Base-by-base conservation (phyloP, 2,888 invertebrate species). In the Eubasilissa splendida region DNA sequence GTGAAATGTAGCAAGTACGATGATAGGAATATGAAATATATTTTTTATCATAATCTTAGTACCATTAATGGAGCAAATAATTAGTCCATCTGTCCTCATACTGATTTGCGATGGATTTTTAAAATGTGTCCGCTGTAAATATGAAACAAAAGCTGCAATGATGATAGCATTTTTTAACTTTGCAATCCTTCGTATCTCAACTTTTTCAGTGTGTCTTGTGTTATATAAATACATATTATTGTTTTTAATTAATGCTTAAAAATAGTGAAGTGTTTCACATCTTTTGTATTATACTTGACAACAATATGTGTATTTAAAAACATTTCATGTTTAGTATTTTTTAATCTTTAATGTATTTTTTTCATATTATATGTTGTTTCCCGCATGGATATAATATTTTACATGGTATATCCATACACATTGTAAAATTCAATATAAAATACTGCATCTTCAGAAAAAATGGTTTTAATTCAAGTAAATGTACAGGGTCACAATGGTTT, bases 41-140 rank as follows among this genome's bases (percentile, higher is more conserved):
- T 70, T 70, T 70, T 70, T 70, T 54, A 70, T 54, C 70, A 53
- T 70, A 70, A 70, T 70, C 53, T 70, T 70, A 70, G 70, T 54
- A 33, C 50, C 12, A 14, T 54, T 10, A 54, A 53, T 31, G 70
- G 70, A 14, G 70, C 70, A 54, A 22, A 33, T n/a, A 54, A 54
- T 14, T 11, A 70, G 22, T 70, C 31, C 70, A 54, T 12, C 14
- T 54, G 70, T 11, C 22, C 68, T 68, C 50, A 11, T 8, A 7
- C 31, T 10, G 11, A 58, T 54, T 70, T 54, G 33, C 53, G 33
- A 54, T 70, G 70, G 54, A 54, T 54, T 70, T 54, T 14, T 54
- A 31, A 54, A 54, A 11, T n/a, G 12, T 12, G 70, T 70, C 70
- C 70, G 70, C 70, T 70, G 70, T 70, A 70, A 70, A 70, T 70